Conservation (phyloP, 2,797 vertebrate species). For the Alosa sapidissima region DNA sequence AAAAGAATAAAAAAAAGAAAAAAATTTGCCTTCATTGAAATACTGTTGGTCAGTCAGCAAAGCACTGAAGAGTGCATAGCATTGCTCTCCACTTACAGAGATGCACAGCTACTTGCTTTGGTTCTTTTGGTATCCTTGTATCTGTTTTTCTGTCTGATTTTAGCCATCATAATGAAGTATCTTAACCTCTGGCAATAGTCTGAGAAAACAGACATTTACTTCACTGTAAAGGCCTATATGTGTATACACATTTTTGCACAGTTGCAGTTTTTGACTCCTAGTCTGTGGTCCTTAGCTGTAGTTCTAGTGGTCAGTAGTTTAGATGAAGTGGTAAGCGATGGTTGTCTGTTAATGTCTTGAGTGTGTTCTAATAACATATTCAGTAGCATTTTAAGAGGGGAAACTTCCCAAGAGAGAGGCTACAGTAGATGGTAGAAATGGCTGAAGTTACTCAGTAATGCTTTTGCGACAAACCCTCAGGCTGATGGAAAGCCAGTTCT, state of each 20-base stretch:
- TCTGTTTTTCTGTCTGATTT: not conserved
- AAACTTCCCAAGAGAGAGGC: constrained; percentile 19
- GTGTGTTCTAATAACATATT: constrained; percentile 29
- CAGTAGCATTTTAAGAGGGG: constrained; percentile 29
- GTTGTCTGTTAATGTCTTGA: constrained; percentile 2
- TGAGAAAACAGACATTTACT: not conserved
- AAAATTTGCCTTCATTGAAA: constrained; percentile 41
- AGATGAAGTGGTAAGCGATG: not conserved
- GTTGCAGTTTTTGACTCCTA: not conserved
- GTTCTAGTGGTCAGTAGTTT: not conserved
- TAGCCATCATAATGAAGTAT: constrained; percentile 28
- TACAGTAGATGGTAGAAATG: constrained; percentile 1
- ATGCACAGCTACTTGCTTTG: constrained; percentile 14
- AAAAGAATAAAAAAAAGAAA: constrained; percentile 43
- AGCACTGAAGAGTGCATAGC: constrained; percentile 24
- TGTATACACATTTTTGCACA: not conserved
- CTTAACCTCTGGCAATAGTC: not conserved
- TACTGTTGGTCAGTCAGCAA: constrained; percentile 26
- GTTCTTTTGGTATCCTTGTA: constrained; percentile 23
- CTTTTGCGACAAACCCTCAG: constrained; percentile 16
- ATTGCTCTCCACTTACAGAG: constrained; percentile 25
- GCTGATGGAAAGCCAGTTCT: constrained; percentile 33
- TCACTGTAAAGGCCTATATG: not conserved
- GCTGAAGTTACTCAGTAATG: constrained; percentile 20
- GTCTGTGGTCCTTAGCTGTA: not conserved